Evolutionary conservation across 2,113 vertebrate species (phyloP), one percentile per base, ranked within the genome.

Genomic region (Rhinopomastus cyanomelas): DNA sequence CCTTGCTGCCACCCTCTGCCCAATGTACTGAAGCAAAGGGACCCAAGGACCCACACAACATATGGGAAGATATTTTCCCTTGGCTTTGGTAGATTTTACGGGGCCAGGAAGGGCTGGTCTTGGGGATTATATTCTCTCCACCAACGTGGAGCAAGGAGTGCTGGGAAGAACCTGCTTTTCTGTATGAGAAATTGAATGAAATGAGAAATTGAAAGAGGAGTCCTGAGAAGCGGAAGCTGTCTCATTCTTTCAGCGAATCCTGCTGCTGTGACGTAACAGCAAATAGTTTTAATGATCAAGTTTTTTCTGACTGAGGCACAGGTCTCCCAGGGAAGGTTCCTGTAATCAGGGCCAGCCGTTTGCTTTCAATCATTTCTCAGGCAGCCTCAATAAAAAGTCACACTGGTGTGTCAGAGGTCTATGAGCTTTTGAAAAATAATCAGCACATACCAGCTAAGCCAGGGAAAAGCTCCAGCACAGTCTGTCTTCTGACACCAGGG

Each of bases 41-140:
- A 42, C 23, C 8, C 20, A 56, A 0, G 0, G 64, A 60, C 15
- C 59, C 14, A 15, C 2, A 8, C 5, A 25, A 51, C 0, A 0
- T 22, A 25, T 0, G 4, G 55, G 4, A 25, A 81, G 7, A 68
- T 60, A 68, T 16, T 14, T 89, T 85, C 39, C 53, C 55, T 73
- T 61, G 23, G 44, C 16, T 57, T 34, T 56, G 20, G 3, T 49
- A 23, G 5, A 8, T 71, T 72, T 36, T 51, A 14, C 0, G 0
- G 30, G 34, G 9, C 60, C 16, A 6, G 22, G 37, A 68, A 85
- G 60, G 12, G 9, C 16, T 52, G 22, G 18, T 37, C 57, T 46
- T 16, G 23, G 36, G 12, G 53, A 53, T 79, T 85, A 74, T 85
- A 12, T 53, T 75, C 32, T 53, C 62, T 57, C 69, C 11, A 3